phyloP scores from a whole-genome alignment of 35 echinoderm and acorn worm species.

The Apostichopus japonicus region DNA sequence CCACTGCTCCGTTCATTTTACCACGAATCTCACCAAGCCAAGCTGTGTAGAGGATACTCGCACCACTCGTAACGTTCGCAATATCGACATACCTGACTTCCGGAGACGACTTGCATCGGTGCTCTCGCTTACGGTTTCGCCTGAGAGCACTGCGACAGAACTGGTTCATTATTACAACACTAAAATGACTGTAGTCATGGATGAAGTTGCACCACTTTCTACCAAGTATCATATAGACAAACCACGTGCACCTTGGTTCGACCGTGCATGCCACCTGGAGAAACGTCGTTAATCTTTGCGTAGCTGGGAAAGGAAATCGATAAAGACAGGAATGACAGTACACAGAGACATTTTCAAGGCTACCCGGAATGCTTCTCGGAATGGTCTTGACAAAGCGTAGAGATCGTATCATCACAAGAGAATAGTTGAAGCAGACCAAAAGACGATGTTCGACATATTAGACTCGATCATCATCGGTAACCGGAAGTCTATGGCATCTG shows the following conservation, averaged over 20 bases:
- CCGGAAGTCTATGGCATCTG: neutral
- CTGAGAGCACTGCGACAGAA: neutral
- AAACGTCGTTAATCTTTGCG: constrained; percentile 11
- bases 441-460: neutral
- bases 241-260: constrained; percentile 19
- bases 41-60: neutral
- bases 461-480: neutral
- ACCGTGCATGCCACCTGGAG: neutral
- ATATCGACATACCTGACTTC: constrained; percentile 17
- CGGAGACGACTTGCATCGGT: neutral
- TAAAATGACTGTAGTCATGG: neutral
- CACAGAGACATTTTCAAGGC: neutral
- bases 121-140: neutral
- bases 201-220: constrained; percentile 5
- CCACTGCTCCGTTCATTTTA: constrained; percentile 23
- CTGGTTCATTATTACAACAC: neutral
- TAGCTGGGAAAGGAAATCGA: neutral
- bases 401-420: neutral
- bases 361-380: constrained; percentile 7
- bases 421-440: neutral
- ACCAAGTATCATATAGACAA: neutral
- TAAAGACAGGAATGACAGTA: neutral
- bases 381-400: neutral
- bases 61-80: constrained; percentile 18
- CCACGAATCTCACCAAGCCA: neutral